Base-by-base conservation (phyloP, 2,888 invertebrate genomes). In the Callyntrura sp. region DNA sequence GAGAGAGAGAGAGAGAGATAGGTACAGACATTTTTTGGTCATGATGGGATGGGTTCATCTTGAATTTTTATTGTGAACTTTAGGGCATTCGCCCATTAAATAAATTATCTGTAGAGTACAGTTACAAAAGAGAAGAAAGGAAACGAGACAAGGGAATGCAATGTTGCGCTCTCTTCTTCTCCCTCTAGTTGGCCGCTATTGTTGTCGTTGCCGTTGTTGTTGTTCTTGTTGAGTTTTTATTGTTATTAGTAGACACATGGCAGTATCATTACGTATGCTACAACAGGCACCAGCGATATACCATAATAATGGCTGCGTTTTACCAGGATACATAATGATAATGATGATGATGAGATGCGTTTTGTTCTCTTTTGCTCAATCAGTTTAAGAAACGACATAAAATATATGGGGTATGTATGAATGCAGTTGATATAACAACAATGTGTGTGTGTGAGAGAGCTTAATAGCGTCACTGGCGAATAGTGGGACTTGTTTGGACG, bases 41-140 rank as follows among this genome's bases (percentile, higher is more conserved):
- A 81, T 88, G 87, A 81, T 88, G 87, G 87, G 87, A 88, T 88
- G 87, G 87, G 87, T 88, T 88, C 87, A 88, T 88, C 73, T 88
- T 73, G 73, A 88, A 70, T 88, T 70, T 88, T 88, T 82, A 81
- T 88, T 88, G 60, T 88, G 87, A 88, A 88, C 87, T 88, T 70
- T 82, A 88, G 87, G 87, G 81, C 87, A 88, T 88, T 88, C 82
- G 87, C 87, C 87, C 82, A 88, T 88, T 88, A 88, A 88, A 88
- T 88, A 88, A 88, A 88, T 88, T 88, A 88, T 88, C 73, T 73
- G 82, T 25, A 60, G 82, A 73, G 87, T 82, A 88, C 87, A 88
- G 87, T 88, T 88, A 87, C 68, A 79, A 57, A 65, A 51, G n/a
- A 57, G 57, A 73, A 73, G 55, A 84, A 55, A 51, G 20, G 23